A percentile compares a stretch with the other conserved stretches of the same genome.
These are phyloP conservation scores for Pristionchus arcanus DNA, from an alignment of 2,888 invertebrate genomes.

Conservation along the genomic window DNA sequence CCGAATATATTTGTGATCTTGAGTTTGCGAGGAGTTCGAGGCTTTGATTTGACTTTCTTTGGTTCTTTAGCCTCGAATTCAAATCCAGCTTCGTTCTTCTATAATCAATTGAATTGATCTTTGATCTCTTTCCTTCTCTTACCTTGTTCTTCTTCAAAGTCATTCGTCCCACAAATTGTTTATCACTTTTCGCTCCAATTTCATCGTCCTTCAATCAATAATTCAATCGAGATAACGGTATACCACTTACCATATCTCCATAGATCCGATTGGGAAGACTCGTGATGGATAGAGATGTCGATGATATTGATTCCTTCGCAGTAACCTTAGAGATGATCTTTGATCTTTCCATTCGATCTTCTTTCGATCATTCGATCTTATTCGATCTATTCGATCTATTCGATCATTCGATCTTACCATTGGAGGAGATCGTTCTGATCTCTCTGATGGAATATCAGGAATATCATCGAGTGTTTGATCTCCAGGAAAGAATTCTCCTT, in stretches of 20 bases:
- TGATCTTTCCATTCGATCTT: constrained; percentile 49
- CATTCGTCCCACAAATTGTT: background rate
- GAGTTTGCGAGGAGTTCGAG: constrained; percentile 46
- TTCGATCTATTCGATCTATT: too few relatives aligned
- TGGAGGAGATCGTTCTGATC: constrained; percentile 25
- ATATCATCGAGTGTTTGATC: constrained; percentile 42
- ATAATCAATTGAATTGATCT: background rate
- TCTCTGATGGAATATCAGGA: constrained; percentile 30
- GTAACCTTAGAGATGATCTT: background rate
- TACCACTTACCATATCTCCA: background rate
- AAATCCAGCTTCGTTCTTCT: constrained; percentile 16
- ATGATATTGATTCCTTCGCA: constrained; percentile 8
- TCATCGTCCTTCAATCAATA: constrained; percentile 38
- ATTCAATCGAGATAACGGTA: background rate
- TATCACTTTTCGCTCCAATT: constrained; percentile 41
- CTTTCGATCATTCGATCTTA: too few relatives aligned
- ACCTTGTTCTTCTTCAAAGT: constrained; percentile 43
- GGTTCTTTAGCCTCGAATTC: constrained; percentile 31
- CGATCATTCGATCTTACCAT: background rate
- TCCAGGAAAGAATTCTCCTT: constrained; percentile 22
- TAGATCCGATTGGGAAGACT: background rate
- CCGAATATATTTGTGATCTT: constrained; percentile 31
- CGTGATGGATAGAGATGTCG: constrained; percentile 4
- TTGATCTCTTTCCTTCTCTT: background rate
- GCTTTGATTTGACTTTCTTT: background rate